These are phyloP conservation scores for Hippoglossus hippoglossus DNA, from an alignment of 2,797 vertebrate species.

Conservation along the genomic window DNA sequence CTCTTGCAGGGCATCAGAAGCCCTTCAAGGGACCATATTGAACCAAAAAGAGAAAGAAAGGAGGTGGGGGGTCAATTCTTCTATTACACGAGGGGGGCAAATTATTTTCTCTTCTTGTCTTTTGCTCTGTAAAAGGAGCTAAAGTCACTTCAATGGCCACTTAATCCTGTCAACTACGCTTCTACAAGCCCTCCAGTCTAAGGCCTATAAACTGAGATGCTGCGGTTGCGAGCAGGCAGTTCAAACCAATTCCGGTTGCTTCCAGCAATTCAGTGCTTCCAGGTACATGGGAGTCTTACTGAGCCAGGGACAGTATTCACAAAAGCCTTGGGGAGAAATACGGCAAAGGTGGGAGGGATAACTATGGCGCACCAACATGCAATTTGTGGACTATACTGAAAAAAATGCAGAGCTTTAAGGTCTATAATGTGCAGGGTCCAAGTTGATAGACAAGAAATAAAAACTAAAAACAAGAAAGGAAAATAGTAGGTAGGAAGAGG, in stretches of 20 bases:
- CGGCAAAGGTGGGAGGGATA: constrained; percentile 55
- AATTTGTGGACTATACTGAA: constrained; percentile 79
- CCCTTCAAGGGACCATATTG: constrained; percentile 89
- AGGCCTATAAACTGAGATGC: constrained; percentile 91
- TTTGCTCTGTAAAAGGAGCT: constrained; percentile 93
- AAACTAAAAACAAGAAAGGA: constrained; percentile 77
- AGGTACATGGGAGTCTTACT: constrained; percentile 87
- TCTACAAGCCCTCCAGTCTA: constrained; percentile 94
- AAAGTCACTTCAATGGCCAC: constrained; percentile 98
- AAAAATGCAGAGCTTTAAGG: constrained; percentile 74
- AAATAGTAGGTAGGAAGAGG: constrained; percentile 54
- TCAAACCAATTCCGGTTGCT: constrained; percentile 95
- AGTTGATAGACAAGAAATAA: constrained; percentile 67
- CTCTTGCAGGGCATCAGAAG: constrained; percentile 81
- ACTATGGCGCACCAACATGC: constrained; percentile 54
- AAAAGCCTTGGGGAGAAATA: constrained; percentile 79
- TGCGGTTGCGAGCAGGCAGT: constrained; percentile 90
- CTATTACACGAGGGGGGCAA: constrained; percentile 74
- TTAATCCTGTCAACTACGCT: constrained; percentile 98
- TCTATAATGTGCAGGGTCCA: constrained; percentile 79
- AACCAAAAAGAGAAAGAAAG: constrained; percentile 34
- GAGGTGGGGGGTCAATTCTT: constrained; percentile 69
- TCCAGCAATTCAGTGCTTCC: constrained; percentile 86
- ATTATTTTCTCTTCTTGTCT: constrained; percentile 88
- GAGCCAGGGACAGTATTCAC: constrained; percentile 82